Conservation (phyloP, 2,888 invertebrate genomes). For the Aethes cnicana region DNA sequence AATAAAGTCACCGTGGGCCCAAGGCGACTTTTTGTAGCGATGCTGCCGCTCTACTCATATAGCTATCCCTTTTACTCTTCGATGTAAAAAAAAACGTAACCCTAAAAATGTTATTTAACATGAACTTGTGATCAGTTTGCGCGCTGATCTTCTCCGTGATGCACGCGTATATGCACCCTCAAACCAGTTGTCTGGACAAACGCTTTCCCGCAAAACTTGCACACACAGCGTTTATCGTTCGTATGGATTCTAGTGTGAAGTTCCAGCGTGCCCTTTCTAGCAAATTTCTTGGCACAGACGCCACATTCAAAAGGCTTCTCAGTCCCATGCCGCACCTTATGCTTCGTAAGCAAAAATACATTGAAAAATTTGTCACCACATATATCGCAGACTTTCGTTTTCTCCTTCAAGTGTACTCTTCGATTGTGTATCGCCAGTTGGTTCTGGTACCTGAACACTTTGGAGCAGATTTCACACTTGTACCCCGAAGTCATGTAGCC, state of each 20-base stretch:
- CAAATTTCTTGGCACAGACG: slow-evolving; percentile 47
- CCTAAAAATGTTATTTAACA: no score
- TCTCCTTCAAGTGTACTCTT: slow-evolving; percentile 31
- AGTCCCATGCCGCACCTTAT: slow-evolving; percentile 51
- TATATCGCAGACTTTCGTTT: slow-evolving; percentile 32
- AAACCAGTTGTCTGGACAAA: slow-evolving; percentile 57
- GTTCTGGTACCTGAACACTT: slow-evolving; percentile 32
- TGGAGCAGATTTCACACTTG: slow-evolving; percentile 35
- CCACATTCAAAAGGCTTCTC: slow-evolving; percentile 48
- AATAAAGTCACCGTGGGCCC: no score
- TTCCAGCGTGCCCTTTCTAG: slow-evolving; percentile 27
- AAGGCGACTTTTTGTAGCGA: no score
- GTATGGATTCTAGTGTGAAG: slow-evolving; percentile 59
- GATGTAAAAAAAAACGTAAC: no score
- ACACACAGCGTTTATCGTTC: slow-evolving; percentile 55
- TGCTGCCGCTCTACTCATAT: no score
- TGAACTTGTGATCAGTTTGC: not conserved
- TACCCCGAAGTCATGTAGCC: slow-evolving; percentile 9
- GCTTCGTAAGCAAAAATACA: slow-evolving; percentile 43
- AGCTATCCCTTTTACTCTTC: no score
- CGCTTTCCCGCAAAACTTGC: slow-evolving; percentile 52
- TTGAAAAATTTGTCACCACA: slow-evolving; percentile 31
- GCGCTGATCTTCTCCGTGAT: slow-evolving; percentile 33
- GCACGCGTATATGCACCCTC: slow-evolving; percentile 51
- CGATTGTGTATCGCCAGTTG: slow-evolving; percentile 34